Evolutionary conservation across 2,113 vertebrate genomes (phyloP).

Genomic region (Ramphastos sulfuratus): DNA sequence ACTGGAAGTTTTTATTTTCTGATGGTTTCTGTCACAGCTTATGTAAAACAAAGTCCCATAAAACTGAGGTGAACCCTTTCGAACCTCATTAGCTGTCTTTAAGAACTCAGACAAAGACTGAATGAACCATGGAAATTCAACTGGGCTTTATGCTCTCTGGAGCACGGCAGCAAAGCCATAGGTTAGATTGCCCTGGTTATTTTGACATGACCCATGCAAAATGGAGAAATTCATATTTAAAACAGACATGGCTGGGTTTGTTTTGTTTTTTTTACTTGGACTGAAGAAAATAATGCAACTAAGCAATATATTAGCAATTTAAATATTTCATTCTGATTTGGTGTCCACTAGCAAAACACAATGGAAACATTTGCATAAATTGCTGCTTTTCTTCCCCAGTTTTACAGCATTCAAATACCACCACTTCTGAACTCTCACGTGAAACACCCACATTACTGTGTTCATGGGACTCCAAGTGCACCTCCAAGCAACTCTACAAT

Average conservation of each 20-base stretch:
- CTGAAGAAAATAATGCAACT: neutral
- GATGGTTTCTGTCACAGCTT: neutral
- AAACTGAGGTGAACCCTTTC: constrained; percentile 4
- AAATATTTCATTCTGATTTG: neutral
- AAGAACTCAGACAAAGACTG: neutral
- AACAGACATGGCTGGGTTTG: neutral
- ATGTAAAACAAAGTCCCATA: neutral
- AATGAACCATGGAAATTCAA: neutral
- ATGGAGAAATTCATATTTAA: neutral
- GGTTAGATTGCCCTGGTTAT: neutral
- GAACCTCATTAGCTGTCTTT: neutral
- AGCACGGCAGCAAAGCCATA: neutral
- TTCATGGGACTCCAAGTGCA: neutral
- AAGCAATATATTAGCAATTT: neutral
- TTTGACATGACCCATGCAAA: neutral
- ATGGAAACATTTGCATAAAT: neutral
- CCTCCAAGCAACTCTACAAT: neutral
- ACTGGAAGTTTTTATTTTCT: neutral
- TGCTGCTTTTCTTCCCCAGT: neutral
- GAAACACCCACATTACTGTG: neutral
- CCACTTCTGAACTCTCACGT: neutral
- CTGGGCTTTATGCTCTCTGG: neutral
- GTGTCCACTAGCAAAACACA: neutral
- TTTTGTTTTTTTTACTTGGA: neutral
- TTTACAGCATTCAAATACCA: neutral